Base-by-base conservation (phyloP, 2,797 vertebrate genomes). In the Tenualosa thibaudeaui region DNA sequence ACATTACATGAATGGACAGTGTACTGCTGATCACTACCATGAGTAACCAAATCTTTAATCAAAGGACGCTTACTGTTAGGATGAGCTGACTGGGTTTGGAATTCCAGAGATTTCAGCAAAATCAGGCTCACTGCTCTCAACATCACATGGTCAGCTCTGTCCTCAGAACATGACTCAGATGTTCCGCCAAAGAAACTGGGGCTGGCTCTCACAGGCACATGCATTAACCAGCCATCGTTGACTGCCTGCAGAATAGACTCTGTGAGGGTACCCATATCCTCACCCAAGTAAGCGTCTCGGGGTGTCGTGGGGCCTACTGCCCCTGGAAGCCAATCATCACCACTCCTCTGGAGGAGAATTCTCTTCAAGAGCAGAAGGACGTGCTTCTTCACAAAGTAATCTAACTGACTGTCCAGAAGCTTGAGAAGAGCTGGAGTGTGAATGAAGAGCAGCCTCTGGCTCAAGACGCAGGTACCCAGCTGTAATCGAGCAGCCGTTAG, bases 81-180 rank as follows among this genome's bases (percentile, higher is more conserved):
- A 17, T 31, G 22, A 82, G 82, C 87, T 5, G 89, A 89, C 58
- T 94, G 92, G 84, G 94, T 86, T 89, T 93, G 94, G 86, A 96
- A 92, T 93, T 98, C 96, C 86, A 97, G 81, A 5, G 97, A 95
- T 93, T 97, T 98, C 54, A 99, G 92, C 43, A 97, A 84, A 87
- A 97, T 83, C 81, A 99, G 90, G 88, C 97, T 95, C 81, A 95
- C 89, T 2, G 96, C 96, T 93, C 97, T 95, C 19, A 98, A 90
- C 85, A 94, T 93, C 87, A 96, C 96, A 5, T 93, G 91, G 82
- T 98, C 97, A 50, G 91, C 90, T 4, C 0, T 15, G 0, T 85
- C 81, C 0, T 37, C 31, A 0, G 51, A 91, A 65, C 82, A 56
- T 2, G 31, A 58, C 10, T 81, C 56, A 81, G 88, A 90, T 9